Conservation (phyloP, 2,888 invertebrate species). For the Osmoderma eremita region DNA sequence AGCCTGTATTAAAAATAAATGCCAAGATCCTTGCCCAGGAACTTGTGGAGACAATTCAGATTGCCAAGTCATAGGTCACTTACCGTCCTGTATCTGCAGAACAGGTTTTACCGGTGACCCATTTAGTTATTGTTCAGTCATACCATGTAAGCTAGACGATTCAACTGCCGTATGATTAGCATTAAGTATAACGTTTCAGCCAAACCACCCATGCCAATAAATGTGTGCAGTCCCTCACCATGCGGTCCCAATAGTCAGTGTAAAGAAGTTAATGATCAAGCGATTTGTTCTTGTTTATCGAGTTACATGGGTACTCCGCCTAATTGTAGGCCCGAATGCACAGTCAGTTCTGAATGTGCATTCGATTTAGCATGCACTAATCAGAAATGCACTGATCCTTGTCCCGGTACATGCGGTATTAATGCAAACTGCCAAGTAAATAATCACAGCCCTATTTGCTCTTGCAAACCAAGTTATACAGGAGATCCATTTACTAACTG, state of each 20-base stretch:
- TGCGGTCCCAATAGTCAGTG: slow-evolving; percentile 84
- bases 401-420: slow-evolving; percentile 77
- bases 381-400: slow-evolving; percentile 78
- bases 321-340: slow-evolving; percentile 78
- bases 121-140: slow-evolving; percentile 65
- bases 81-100: slow-evolving; percentile 73
- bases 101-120: slow-evolving; percentile 74
- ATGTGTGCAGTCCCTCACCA: slow-evolving; percentile 74
- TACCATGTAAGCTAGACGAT: slow-evolving; percentile 56
- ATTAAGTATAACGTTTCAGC: slow-evolving; percentile 20
- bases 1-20: slow-evolving; percentile 68
- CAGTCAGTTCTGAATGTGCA: slow-evolving; percentile 77
- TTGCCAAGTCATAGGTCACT: slow-evolving; percentile 68
- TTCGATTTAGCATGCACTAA: slow-evolving; percentile 73
- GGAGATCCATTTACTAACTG: slow-evolving; percentile 76
- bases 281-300: slow-evolving; percentile 76
- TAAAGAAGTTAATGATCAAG: slow-evolving; percentile 74
- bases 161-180: background rate
- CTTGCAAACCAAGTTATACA: slow-evolving; percentile 69
- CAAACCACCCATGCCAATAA: slow-evolving; percentile 55
- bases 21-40: slow-evolving; percentile 67
- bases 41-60: slow-evolving; percentile 66
- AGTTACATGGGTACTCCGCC: slow-evolving; percentile 74
- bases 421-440: slow-evolving; percentile 78
- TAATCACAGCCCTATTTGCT: slow-evolving; percentile 78